These are phyloP conservation scores for Chydorus sphaericus DNA, from an alignment of 2,888 invertebrate genomes.

Conservation along the genomic window DNA sequence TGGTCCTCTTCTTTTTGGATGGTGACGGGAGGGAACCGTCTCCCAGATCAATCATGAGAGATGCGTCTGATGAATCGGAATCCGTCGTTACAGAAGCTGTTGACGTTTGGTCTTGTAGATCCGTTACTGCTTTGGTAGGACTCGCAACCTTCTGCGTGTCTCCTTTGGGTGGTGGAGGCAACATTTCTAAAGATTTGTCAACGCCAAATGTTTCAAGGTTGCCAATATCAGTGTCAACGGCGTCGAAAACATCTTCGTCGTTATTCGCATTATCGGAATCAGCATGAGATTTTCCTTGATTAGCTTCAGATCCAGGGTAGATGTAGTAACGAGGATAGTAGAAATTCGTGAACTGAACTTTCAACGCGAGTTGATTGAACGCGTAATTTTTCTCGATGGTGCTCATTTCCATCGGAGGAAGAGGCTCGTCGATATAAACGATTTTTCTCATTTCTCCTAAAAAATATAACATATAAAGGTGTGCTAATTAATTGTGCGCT, in stretches of 20 bases:
- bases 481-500: background rate
- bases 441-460: slow-evolving; percentile 19
- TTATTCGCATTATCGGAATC: background rate
- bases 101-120: too few relatives aligned
- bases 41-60: background rate
- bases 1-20: background rate
- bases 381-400: slow-evolving; percentile 24
- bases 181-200: background rate
- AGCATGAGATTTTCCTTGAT: background rate
- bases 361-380: slow-evolving; percentile 21
- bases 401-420: slow-evolving; percentile 22
- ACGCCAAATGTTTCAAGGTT: slow-evolving; percentile 3
- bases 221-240: background rate
- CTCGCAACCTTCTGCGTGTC: background rate
- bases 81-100: too few relatives aligned
- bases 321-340: background rate
- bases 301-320: background rate
- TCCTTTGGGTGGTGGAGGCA: background rate
- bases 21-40: background rate
- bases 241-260: background rate
- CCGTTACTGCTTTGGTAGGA: too few relatives aligned
- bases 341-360: slow-evolving; percentile 4
- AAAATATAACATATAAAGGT: background rate
- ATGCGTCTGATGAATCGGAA: background rate
- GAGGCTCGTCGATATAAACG: slow-evolving; percentile 25